A percentile compares a stretch with the other conserved stretches of the same genome.
Conservation (phyloP, 2,797 vertebrate species). For the Jordanella pulchra region DNA sequence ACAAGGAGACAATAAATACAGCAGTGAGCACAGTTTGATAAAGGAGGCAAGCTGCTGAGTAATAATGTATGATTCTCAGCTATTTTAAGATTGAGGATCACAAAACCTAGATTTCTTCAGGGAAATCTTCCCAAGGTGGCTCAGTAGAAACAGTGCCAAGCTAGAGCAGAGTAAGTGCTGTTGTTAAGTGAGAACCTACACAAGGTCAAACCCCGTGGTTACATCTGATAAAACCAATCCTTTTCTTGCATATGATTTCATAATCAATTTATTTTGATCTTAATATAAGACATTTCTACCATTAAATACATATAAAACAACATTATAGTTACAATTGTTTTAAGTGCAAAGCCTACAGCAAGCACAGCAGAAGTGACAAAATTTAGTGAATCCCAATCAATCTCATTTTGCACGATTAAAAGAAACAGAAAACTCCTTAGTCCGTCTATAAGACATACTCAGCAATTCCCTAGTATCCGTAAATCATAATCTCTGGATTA, state of each 20-base stretch:
- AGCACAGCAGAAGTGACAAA: not conserved
- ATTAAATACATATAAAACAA: not conserved
- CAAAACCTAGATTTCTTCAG: slow-evolving; percentile 70
- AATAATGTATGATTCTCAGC: slow-evolving; percentile 78
- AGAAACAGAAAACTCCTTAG: not conserved
- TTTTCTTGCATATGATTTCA: not conserved
- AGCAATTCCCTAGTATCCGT: too few relatives aligned
- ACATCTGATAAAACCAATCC: slow-evolving; percentile 13
- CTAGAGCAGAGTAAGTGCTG: slow-evolving; percentile 34
- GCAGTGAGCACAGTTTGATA: slow-evolving; percentile 58
- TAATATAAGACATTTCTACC: not conserved
- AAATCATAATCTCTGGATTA: slow-evolving; percentile 8
- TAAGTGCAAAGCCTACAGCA: not conserved
- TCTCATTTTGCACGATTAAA: not conserved
- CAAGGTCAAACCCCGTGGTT: too few relatives aligned
- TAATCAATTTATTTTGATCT: not conserved
- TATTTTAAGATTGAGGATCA: slow-evolving; percentile 72
- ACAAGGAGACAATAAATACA: slow-evolving; percentile 62
- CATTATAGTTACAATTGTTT: not conserved
- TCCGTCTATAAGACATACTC: too few relatives aligned
- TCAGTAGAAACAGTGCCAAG: slow-evolving; percentile 59
- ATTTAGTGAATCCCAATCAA: too few relatives aligned
- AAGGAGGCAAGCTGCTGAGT: slow-evolving; percentile 49
- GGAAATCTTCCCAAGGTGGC: slow-evolving; percentile 63
- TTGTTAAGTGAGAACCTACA: slow-evolving; percentile 44